phyloP scores from a whole-genome alignment of 1,140 invertebrate species.

The Nymphalis io region DNA sequence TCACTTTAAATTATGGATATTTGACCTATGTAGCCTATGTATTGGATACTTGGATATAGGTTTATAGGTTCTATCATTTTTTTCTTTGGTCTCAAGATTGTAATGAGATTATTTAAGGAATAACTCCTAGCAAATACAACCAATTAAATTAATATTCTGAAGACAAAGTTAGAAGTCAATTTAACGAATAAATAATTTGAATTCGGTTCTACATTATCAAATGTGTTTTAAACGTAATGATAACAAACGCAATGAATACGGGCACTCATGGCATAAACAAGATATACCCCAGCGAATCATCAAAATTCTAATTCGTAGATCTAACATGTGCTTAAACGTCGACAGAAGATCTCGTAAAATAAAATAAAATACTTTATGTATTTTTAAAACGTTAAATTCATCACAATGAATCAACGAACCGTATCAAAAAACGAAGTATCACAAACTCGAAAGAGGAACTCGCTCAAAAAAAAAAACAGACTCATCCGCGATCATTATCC shows the following conservation, averaged over 20 bases:
- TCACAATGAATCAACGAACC: slow-evolving; percentile 41
- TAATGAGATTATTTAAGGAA: slow-evolving; percentile 26
- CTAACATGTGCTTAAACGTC: slow-evolving; percentile 35
- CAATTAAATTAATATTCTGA: no score
- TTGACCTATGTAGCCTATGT: slow-evolving; percentile 27
- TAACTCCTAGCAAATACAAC: neutral
- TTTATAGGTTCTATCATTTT: slow-evolving; percentile 58
- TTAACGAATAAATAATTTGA: neutral
- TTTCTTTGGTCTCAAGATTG: slow-evolving; percentile 58
- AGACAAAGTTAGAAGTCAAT: slow-evolving; percentile 16
- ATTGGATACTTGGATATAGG: slow-evolving; percentile 55
- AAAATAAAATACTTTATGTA: slow-evolving; percentile 41
- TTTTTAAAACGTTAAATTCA: slow-evolving; percentile 44
- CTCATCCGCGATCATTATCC: slow-evolving; percentile 60
- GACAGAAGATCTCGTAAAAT: slow-evolving; percentile 40
- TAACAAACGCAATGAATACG: neutral
- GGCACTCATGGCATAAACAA: slow-evolving; percentile 36
- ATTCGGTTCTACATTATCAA: neutral
- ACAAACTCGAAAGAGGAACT: slow-evolving; percentile 32
- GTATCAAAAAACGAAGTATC: slow-evolving; percentile 41
- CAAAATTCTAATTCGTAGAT: slow-evolving; percentile 58
- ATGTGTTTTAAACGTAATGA: neutral
- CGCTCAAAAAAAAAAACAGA: slow-evolving; percentile 46
- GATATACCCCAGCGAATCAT: slow-evolving; percentile 49
- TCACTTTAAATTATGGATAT: slow-evolving; percentile 16